phyloP scores from a whole-genome alignment of 2,888 invertebrate genomes.

The Eilema depressum region DNA sequence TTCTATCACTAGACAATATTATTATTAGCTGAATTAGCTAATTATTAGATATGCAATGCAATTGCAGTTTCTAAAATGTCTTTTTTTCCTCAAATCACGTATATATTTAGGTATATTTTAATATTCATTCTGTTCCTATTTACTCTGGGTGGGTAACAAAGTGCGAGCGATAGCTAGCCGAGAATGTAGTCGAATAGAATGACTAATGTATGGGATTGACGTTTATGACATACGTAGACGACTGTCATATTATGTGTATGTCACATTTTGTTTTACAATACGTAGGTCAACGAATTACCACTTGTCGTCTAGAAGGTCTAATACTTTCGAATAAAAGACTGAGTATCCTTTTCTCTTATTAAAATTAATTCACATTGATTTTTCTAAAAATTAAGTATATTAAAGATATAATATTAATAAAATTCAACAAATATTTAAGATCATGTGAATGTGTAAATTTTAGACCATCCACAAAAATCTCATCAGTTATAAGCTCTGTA shows the following conservation, averaged over 20 bases:
- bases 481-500: background rate
- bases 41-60: background rate
- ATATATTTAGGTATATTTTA: too few relatives aligned
- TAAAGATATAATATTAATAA: background rate
- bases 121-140: background rate
- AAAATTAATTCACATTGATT: too few relatives aligned
- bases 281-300: too few relatives aligned
- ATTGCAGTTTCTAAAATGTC: background rate
- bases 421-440: background rate
- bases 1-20: constrained; percentile 31
- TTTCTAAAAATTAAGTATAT: too few relatives aligned
- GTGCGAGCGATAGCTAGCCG: background rate
- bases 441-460: background rate
- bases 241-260: too few relatives aligned
- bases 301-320: too few relatives aligned
- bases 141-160: background rate
- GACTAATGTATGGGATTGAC: too few relatives aligned
- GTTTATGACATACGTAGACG: too few relatives aligned
- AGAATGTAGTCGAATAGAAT: too few relatives aligned
- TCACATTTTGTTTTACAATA: too few relatives aligned
- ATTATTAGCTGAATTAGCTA: background rate
- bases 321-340: background rate
- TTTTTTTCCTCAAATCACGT: too few relatives aligned
- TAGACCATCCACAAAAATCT: background rate
- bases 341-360: too few relatives aligned